Percentiles rank a stretch among this genome's conserved stretches.
Evolutionary conservation across 2,888 invertebrate genomes (phyloP).

Genomic region (Chloroclysta siterata): DNA sequence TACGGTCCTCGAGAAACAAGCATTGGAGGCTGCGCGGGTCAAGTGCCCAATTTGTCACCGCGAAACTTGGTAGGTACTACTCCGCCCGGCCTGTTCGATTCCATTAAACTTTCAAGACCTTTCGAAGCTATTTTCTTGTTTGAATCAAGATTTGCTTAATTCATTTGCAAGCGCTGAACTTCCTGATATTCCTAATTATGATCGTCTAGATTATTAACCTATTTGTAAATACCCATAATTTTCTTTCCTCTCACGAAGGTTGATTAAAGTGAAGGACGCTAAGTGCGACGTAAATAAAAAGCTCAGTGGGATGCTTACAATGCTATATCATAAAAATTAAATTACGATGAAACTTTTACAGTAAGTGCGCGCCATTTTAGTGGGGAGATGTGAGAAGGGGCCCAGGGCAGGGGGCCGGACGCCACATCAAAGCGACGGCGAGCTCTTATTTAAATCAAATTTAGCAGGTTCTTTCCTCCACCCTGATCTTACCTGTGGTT

Average conservation of each 20-base stretch:
- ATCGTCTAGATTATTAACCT: not conserved
- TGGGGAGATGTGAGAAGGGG: constrained; percentile 54
- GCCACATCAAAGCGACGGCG: constrained; percentile 80
- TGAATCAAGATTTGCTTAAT: constrained; percentile 76
- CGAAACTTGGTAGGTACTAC: constrained; percentile 75
- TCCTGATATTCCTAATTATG: not conserved
- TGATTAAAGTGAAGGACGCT: constrained; percentile 48
- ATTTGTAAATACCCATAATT: constrained; percentile 12
- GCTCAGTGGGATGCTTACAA: constrained; percentile 75
- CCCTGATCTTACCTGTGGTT: constrained; percentile 52
- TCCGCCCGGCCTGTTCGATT: constrained; percentile 79
- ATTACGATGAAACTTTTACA: constrained; percentile 80
- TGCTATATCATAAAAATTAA: constrained; percentile 84
- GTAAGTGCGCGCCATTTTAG: constrained; percentile 80
- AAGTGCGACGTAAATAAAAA: constrained; percentile 69
- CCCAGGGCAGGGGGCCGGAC: constrained; percentile 46
- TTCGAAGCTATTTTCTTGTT: constrained; percentile 83
- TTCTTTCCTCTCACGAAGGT: not conserved
- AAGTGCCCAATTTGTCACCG: constrained; percentile 85
- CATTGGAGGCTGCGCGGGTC: constrained; percentile 80
- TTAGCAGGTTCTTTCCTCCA: constrained; percentile 76
- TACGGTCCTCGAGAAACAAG: constrained; percentile 82
- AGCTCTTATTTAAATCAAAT: constrained; percentile 77
- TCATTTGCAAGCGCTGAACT: constrained; percentile 55
- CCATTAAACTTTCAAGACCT: constrained; percentile 85